Conservation (phyloP, 2,797 vertebrate species). For the Arctocebus calabarensis region DNA sequence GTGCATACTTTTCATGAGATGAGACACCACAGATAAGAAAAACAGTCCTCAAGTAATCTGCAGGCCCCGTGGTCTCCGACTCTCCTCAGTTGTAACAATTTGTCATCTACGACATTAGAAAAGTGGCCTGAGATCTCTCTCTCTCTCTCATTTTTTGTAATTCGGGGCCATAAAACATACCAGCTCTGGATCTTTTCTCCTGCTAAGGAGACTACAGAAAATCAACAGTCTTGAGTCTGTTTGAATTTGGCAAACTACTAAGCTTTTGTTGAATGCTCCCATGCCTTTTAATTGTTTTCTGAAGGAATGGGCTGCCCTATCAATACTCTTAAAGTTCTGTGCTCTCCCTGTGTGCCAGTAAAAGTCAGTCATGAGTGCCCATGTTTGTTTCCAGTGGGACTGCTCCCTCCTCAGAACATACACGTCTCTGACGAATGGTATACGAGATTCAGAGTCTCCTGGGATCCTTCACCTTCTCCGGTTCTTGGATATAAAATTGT, state of each 20-base stretch:
- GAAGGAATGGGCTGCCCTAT: background rate
- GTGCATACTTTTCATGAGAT: no score
- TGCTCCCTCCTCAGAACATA: slow-evolving; percentile 95
- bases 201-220: background rate
- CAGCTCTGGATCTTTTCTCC: background rate
- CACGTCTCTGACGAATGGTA: slow-evolving; percentile 98
- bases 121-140: background rate
- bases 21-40: no score
- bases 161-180: background rate
- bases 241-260: slow-evolving; percentile 32
- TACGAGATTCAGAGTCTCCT: slow-evolving; percentile 97
- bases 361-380: background rate
- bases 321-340: background rate
- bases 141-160: slow-evolving; percentile 22
- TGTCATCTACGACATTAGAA: background rate
- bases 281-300: slow-evolving; percentile 24
- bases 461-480: slow-evolving; percentile 94
- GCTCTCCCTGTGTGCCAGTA: background rate
- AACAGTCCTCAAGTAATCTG: no score
- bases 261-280: background rate
- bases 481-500: slow-evolving; percentile 96
- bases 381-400: slow-evolving; percentile 90
- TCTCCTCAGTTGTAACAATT: background rate
- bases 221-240: background rate
- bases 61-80: no score